These are phyloP conservation scores for Phyllopteryx taeniolatus DNA, from an alignment of 2,113 vertebrate genomes.

Conservation along the genomic window DNA sequence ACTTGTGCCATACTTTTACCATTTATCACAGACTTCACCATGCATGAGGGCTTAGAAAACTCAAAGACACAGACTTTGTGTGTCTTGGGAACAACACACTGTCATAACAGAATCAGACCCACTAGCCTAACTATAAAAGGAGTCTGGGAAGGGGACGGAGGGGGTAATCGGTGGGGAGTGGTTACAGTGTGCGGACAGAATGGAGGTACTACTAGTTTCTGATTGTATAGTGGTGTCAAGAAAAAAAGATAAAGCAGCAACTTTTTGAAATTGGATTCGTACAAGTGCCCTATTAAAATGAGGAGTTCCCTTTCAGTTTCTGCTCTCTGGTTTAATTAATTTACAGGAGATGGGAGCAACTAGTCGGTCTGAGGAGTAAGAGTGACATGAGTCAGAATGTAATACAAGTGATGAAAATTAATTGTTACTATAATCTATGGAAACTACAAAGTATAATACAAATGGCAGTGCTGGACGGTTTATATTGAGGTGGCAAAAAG, in stretches of 20 bases:
- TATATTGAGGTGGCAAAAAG: no score
- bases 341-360: conserved; percentile 9
- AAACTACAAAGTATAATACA: no score
- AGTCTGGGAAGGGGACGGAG: conserved; percentile 17
- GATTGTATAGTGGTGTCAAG: conserved; percentile 27
- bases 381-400: conserved; percentile 16
- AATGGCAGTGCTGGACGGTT: no score
- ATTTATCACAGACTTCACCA: neutral
- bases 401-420: neutral
- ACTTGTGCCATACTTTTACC: conserved; percentile 6
- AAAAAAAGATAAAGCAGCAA: conserved; percentile 28
- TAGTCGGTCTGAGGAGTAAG: neutral
- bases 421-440: neutral
- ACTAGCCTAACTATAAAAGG: conserved; percentile 53
- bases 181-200: conserved; percentile 3
- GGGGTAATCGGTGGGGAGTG: conserved; percentile 15
- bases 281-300: conserved; percentile 36
- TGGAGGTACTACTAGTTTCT: conserved; percentile 27
- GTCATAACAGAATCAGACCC: conserved; percentile 34
- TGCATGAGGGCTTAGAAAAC: conserved; percentile 9
- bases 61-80: conserved; percentile 12
- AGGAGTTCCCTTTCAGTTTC: conserved; percentile 10
- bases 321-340: conserved; percentile 37
- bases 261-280: conserved; percentile 40
- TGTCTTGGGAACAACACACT: conserved; percentile 14